Evolutionary conservation across 2,113 vertebrate species (phyloP), one percentile per base, ranked within the genome.

Genomic region (Marmota monax): DNA sequence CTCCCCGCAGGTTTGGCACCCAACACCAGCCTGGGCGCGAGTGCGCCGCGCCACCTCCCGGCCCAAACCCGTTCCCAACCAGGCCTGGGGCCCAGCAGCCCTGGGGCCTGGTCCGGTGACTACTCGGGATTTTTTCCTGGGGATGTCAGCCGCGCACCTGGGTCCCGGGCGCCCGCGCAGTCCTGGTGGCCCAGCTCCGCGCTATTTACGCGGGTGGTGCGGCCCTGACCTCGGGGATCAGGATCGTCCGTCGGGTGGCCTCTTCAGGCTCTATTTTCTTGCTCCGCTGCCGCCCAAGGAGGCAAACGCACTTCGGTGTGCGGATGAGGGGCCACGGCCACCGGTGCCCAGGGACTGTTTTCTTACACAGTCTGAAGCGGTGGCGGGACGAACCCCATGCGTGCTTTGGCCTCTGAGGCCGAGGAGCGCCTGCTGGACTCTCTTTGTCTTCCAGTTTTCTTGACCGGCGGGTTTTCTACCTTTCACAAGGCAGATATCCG

Each of bases 211-310:
- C 98, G 98, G 97, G 92, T 98, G 98, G 97, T 97, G 94, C 97
- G 97, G 98, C 98, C 98, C 96, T 97, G 98, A 97, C 97, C 97
- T 97, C 95, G 61, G 98, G 94, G 90, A 94, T 96, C 77, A 97
- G 96, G 96, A 96, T 97, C 96, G 98, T 98, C 98, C 96, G 98
- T 98, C 98, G 98, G 98, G 98, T 98, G 10, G 61, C 23, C 8
- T 58, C 8, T 2, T 27, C 61, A 8, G 27, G 9, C 23, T 9
- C 9, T 23, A 23, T 25, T 98, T 98, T 95, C 97, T 98, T 98
- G 94, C 97, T 98, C 96, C 85, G 79, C 87, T 74, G 85, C 82
- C 96, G 61, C 23, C 61, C 23, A 95, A n/a, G 70, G 92, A 92
- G 87, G 85, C 92, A 95, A 96, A 51, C 48, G 85, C 94, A 2